Evolutionary conservation across 2,888 invertebrate genomes (phyloP), one percentile per base, ranked within the genome.

Genomic region (Drosophila nr. perissopoda): DNA sequence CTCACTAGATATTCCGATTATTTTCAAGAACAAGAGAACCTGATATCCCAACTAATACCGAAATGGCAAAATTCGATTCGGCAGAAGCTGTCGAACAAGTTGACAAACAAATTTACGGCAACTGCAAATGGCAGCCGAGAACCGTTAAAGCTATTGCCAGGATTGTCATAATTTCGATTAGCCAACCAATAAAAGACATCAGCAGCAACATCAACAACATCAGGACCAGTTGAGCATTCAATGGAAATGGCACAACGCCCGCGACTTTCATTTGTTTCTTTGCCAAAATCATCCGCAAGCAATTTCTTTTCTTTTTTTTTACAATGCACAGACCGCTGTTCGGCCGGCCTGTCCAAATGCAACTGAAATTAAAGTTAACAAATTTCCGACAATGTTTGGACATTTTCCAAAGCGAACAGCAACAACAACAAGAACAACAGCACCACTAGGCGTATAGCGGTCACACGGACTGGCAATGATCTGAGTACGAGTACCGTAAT

Each of bases 361-460:
- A 87, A 73, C 76, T 78, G 82, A 80, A 87, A 87, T 87, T 90
- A 90, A 90, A 87, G 89, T 90, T 90, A 86, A 87, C 87, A 87
- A 87, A 87, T 87, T 87, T 90, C 87, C 87, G 87, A 87, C 87
- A 90, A 89, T 89, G 84, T 89, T 90, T 87, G 87, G 78, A 82
- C 89, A 87, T 86, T 90, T 80, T 78, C 68, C 76, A 73, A 76
- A 31, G 52, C 60, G 48, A 58, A 76, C 79, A 70, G 25, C 49
- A 73, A 59, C 60, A 76, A 53, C 51, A 63, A 51, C 53, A 65
- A 62, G 58, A 59, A 45, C 60, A 67, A 68, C 68, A 78, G 51
- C 64, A 65, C 53, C 57, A 53, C 36, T 40, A 54, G 72, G 66
- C 68, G 40, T 62, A 71, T 66, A 69, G 69, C 78, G 71, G 64